phyloP scores from a whole-genome alignment of 1,140 invertebrate species.

The Sinonovacula constricta region DNA sequence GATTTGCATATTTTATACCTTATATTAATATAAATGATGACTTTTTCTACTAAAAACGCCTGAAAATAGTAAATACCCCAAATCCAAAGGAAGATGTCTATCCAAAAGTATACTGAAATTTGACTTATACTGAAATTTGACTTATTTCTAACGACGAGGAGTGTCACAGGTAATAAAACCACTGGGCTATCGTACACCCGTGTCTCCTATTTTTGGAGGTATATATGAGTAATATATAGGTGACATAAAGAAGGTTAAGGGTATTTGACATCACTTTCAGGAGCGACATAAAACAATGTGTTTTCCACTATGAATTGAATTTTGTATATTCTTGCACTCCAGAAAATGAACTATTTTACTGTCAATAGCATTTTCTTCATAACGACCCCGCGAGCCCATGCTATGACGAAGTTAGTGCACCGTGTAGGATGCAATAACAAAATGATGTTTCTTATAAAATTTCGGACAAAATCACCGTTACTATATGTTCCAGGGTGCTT shows the following conservation, averaged over 20 bases:
- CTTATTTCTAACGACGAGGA: slow-evolving; percentile 6
- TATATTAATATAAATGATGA: no score
- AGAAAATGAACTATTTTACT: slow-evolving; percentile 1
- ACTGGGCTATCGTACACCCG: slow-evolving; percentile 9
- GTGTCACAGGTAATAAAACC: no score
- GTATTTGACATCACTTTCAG: no score
- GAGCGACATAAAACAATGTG: background rate
- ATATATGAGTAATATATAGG: slow-evolving; percentile 9
- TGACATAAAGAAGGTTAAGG: no score
- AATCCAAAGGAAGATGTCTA: no score
- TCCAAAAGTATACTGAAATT: no score
- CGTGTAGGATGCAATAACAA: slow-evolving; percentile 17
- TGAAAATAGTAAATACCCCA: no score
- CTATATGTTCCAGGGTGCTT: no score
- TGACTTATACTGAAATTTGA: slow-evolving; percentile 9
- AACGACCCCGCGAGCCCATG: slow-evolving; percentile 4
- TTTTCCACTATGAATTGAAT: background rate
- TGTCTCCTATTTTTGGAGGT: background rate
- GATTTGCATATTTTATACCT: no score
- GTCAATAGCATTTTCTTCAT: background rate
- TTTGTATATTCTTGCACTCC: background rate
- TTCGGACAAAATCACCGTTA: slow-evolving; percentile 18
- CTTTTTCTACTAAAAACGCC: no score
- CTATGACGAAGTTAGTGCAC: slow-evolving; percentile 7
- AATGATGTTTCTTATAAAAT: slow-evolving; percentile 7